phyloP scores from a whole-genome alignment of 1,140 invertebrate species.

The Pogonognathellus flavescens region DNA sequence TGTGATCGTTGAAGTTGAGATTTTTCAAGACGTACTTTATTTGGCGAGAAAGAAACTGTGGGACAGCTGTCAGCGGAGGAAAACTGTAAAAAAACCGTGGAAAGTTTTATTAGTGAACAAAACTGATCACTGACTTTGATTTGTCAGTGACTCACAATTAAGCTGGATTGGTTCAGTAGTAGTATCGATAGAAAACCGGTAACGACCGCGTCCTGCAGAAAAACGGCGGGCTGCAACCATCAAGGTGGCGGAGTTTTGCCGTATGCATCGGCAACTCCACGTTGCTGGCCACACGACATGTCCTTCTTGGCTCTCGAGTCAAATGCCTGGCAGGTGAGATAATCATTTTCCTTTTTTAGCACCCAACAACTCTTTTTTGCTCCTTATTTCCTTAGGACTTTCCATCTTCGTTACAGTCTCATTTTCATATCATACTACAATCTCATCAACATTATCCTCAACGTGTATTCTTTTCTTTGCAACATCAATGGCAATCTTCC shows the following conservation, averaged over 20 bases:
- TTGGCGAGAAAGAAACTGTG: no score
- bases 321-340: constrained; percentile 64
- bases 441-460: no score
- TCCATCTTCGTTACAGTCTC: no score
- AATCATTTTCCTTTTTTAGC: constrained; percentile 18
- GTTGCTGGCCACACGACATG: constrained; percentile 67
- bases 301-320: constrained; percentile 65
- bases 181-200: constrained; percentile 62
- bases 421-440: no score
- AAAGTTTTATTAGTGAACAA: constrained; percentile 10
- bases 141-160: constrained; percentile 45
- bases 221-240: constrained; percentile 65
- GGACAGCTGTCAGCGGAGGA: no score
- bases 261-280: constrained; percentile 61
- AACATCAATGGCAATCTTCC: no score
- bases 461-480: no score
- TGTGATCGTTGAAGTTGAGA: no score
- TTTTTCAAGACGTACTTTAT: no score
- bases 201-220: constrained; percentile 61
- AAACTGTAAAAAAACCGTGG: no score
- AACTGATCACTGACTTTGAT: constrained; percentile 26
- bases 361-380: not conserved
- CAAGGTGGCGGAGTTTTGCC: constrained; percentile 64
- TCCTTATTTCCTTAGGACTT: not conserved
- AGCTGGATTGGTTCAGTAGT: constrained; percentile 65